A percentile compares a stretch with the other conserved stretches of the same genome.
These are phyloP conservation scores for Polietes domitor DNA, from an alignment of 2,888 invertebrate genomes.

Conservation along the genomic window DNA sequence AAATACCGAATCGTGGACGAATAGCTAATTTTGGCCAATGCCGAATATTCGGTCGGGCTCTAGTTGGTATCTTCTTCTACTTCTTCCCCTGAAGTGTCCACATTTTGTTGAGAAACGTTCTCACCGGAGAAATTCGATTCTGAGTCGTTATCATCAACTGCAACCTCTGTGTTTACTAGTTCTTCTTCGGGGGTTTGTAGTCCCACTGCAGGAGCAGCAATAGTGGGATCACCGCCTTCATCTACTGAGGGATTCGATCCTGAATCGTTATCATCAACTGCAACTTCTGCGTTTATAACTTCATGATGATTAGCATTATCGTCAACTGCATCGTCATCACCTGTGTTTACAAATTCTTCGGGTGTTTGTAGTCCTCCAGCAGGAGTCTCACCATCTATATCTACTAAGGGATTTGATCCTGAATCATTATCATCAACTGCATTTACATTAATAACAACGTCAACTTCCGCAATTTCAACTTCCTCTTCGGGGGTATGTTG, in stretches of 20 bases:
- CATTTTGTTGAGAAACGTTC: no score
- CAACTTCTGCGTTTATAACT: background rate
- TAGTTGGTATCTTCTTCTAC: no score
- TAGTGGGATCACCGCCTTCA: background rate
- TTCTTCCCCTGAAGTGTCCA: no score
- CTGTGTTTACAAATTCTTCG: background rate
- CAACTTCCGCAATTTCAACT: background rate
- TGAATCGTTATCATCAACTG: conserved; percentile 6
- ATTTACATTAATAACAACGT: no score
- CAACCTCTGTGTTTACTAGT: background rate
- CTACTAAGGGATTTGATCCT: no score
- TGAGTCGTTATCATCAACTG: conserved; percentile 6
- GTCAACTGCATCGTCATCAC: background rate
- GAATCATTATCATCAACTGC: no score
- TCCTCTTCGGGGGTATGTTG: background rate
- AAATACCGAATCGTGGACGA: no score
- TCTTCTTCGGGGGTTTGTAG: background rate
- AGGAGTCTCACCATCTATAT: no score
- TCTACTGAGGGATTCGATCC: background rate
- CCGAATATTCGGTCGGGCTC: no score
- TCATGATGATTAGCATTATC: background rate
- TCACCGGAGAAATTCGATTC: no score
- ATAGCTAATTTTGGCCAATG: no score
- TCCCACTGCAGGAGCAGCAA: background rate
- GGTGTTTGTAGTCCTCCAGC: no score